Percentiles rank a stretch among this genome's conserved stretches.
These are phyloP conservation scores for Grammomys dolichurus DNA, from an alignment of 2,113 vertebrate species.

Conservation along the genomic window DNA sequence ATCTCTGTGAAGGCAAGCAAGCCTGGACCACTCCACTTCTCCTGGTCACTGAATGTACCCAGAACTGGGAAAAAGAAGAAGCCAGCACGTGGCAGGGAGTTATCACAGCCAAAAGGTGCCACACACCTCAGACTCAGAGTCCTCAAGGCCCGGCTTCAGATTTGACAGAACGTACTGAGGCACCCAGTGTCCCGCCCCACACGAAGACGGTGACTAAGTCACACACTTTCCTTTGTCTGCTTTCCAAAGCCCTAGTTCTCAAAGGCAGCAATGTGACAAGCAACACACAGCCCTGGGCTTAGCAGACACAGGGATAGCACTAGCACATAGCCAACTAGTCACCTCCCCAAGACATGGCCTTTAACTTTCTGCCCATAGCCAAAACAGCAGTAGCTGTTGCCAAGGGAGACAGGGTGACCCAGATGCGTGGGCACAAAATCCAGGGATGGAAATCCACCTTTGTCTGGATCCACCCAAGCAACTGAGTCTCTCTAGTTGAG, in stretches of 20 bases:
- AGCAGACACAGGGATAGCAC: neutral
- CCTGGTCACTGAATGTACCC: neutral
- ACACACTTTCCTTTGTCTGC: constrained; percentile 18
- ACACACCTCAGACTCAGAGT: neutral
- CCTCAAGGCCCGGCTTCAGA: neutral
- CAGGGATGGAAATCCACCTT: constrained; percentile 65
- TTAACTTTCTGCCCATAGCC: constrained; percentile 64
- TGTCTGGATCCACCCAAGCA: constrained; percentile 64
- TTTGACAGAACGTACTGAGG: neutral
- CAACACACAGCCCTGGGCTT: neutral
- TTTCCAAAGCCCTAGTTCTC: constrained; percentile 32
- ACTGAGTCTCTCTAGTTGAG: constrained; percentile 9
- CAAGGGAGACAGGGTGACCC: constrained; percentile 71
- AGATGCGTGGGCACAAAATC: constrained; percentile 68
- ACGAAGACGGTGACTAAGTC: constrained; percentile 9
- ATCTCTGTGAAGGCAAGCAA: neutral
- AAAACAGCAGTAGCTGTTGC: constrained; percentile 72
- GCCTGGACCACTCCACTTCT: neutral
- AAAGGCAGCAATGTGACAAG: constrained; percentile 42
- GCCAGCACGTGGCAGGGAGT: neutral
- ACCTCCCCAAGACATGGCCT: constrained; percentile 58
- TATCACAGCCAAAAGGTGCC: neutral
- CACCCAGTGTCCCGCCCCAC: neutral
- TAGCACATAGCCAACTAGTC: neutral
- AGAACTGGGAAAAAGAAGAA: neutral